These are phyloP conservation scores for Ciconia stormi DNA, from an alignment of 2,113 vertebrate species.

Conservation along the genomic window DNA sequence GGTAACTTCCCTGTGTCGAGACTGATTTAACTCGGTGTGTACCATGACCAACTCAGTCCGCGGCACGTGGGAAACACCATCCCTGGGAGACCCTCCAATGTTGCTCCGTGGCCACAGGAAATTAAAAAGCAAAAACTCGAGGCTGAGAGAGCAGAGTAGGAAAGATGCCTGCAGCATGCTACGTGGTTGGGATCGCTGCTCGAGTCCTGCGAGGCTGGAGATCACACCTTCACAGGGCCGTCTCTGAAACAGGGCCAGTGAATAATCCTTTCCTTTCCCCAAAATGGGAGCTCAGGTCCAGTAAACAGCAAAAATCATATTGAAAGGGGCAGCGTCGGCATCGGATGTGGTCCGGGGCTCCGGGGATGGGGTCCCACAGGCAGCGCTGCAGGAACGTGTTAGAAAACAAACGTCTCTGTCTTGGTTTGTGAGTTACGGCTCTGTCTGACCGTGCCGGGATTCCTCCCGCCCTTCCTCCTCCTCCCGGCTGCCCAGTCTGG, in stretches of 20 bases:
- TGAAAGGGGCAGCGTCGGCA: background rate
- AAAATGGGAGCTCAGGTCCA: background rate
- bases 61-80: background rate
- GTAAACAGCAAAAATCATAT: background rate
- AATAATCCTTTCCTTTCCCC: background rate
- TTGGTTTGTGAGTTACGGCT: background rate
- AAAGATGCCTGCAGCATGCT: background rate
- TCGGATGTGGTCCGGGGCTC: background rate
- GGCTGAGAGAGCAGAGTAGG: background rate
- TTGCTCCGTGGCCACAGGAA: slow-evolving; percentile 4
- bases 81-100: background rate
- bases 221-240: background rate
- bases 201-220: accelerated
- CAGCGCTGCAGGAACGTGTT: background rate
- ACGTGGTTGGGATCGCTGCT: background rate
- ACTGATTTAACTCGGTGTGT: background rate
- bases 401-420: background rate
- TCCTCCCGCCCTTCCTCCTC: background rate
- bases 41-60: background rate
- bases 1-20: background rate
- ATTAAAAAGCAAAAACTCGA: background rate
- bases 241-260: background rate
- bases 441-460: accelerated
- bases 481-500: background rate
- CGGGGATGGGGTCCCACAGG: background rate